These are phyloP conservation scores for Epizoanthus illoricatus DNA, from an alignment of 92 coral and sea anemone genomes.

Conservation along the genomic window DNA sequence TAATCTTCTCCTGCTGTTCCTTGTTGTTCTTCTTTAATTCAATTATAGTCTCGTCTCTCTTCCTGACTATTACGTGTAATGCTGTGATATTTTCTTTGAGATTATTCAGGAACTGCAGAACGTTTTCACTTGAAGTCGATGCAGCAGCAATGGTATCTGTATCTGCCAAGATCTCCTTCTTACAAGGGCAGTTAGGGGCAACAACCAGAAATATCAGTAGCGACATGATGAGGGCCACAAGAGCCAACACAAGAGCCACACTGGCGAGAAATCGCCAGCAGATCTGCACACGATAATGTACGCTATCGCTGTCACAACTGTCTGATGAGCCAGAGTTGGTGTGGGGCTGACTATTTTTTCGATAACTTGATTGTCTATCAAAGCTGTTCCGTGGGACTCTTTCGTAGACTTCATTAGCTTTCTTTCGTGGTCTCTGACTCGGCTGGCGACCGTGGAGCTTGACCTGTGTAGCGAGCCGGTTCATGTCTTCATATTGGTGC, in stretches of 20 bases:
- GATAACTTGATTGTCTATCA: constrained; percentile 47
- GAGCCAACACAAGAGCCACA: constrained; percentile 16
- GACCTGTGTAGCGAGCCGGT: constrained; percentile 52
- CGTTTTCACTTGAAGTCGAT: background rate
- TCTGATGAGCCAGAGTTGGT: constrained; percentile 41
- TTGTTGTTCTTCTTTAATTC: background rate
- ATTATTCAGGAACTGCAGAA: background rate
- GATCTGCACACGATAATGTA: background rate
- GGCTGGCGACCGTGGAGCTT: constrained; percentile 50
- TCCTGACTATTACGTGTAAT: background rate
- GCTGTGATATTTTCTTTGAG: background rate
- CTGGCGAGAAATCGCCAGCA: constrained; percentile 21
- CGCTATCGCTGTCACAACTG: constrained; percentile 36
- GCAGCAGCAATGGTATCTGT: background rate
- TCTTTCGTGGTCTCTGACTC: constrained; percentile 71
- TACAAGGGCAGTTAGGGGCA: constrained; percentile 24
- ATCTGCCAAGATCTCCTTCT: constrained; percentile 5
- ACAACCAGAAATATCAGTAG: constrained; percentile 18
- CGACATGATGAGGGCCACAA: constrained; percentile 11
- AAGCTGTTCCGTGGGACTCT: constrained; percentile 43
- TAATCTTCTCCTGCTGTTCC: background rate
- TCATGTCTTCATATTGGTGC: constrained; percentile 84
- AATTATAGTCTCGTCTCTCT: background rate
- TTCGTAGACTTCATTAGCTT: constrained; percentile 72
- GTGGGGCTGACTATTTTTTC: background rate